Base-by-base conservation (phyloP, 2,113 vertebrate genomes). In the Pteruthius melanotis region DNA sequence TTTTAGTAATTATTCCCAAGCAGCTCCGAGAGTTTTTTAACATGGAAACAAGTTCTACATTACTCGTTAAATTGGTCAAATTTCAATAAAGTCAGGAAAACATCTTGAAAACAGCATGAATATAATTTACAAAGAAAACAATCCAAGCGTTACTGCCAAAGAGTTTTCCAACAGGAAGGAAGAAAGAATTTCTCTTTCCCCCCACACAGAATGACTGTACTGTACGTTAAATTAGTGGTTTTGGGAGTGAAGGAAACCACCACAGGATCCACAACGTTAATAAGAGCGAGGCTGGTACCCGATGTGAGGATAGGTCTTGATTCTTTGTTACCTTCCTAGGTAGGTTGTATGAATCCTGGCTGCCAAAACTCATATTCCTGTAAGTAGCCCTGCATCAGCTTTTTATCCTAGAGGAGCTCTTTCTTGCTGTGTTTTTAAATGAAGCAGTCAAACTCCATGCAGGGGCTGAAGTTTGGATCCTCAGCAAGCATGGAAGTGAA, bases 71-170 rank as follows among this genome's bases (percentile, higher is more conserved):
- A 98, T 95, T 97, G 97, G 97, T 98, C 97, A 97, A 85, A 98
- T 98, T 98, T 98, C 98, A 98, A 98, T 98, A 98, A 98, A 98
- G 97, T 94, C 97, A 97, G 97, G 97, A 97, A 98, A 98, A 98
- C 98, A 98, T 98, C 98, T 98, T 98, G 98, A 98, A 98, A 98
- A 98, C 98, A 98, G 98, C 97, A 98, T 98, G 97, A 98, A 98
- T 98, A 97, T 97, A 98, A 98, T 98, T 98, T 98, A 97, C 98
- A 98, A 98, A 98, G 97, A 98, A 98, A 98, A 98, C 98, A 98
- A 98, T 98, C 98, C 97, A 97, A 97, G 97, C 98, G 96, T 98
- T 97, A 94, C 98, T 98, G 98, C 98, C 98, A 98, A 98, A 97
- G 97, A 97, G 97, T 98, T 98, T 98, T 98, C 98, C 97, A 98